Evolutionary conservation across 2,888 invertebrate genomes (phyloP).

Genomic region (Pseudolycoriella hygida): DNA sequence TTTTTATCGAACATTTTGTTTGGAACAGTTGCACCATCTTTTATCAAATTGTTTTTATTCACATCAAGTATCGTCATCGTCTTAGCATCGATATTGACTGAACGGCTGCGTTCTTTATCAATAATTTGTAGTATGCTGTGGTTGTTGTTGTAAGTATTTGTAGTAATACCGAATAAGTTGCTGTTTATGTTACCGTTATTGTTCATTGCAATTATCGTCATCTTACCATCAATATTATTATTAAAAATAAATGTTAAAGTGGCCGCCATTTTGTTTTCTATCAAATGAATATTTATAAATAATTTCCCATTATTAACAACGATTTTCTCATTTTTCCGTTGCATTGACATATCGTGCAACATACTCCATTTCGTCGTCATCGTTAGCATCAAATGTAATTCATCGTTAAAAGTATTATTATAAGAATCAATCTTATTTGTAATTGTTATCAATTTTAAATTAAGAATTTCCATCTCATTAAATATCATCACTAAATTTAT

Average conservation of each 20-base stretch:
- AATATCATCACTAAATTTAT: neutral
- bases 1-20: neutral
- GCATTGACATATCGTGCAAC: too few species aligned
- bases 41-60: neutral
- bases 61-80: neutral
- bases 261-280: conserved; percentile 2
- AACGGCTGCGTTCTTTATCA: too few species aligned
- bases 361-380: too few species aligned
- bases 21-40: neutral
- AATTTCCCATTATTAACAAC: too few species aligned
- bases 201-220: too few species aligned
- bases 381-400: neutral
- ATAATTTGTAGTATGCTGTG: neutral
- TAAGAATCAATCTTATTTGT: conserved; percentile 1
- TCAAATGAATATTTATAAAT: neutral
- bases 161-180: neutral
- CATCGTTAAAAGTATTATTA: conserved; percentile 1
- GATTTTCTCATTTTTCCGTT: too few species aligned
- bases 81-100: neutral
- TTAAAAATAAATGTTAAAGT: conserved; percentile 1
- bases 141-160: neutral
- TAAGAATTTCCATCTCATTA: neutral
- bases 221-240: neutral
- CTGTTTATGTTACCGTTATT: neutral
- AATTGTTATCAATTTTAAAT: neutral